Conservation (phyloP, 1,140 invertebrate species). For the Brachionus calyciflorus region DNA sequence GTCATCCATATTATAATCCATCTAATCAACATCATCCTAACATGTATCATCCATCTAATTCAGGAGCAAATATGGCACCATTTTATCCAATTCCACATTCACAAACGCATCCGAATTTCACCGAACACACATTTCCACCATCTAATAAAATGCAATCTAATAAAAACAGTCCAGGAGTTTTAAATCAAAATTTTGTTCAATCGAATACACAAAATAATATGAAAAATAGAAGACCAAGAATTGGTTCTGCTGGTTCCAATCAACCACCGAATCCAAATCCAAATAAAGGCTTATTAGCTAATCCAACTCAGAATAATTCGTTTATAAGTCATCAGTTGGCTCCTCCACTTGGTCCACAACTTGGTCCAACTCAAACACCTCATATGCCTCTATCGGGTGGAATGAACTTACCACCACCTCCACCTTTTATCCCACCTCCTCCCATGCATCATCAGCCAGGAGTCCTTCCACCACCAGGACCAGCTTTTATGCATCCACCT, state of each 20-base stretch:
- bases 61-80: not conserved
- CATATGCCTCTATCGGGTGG: not conserved
- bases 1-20: constrained; percentile 16
- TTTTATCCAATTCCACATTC: constrained; percentile 31
- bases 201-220: not conserved
- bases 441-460: constrained; percentile 8
- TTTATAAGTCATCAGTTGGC: constrained; percentile 28
- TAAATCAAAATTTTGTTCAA: not conserved
- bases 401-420: constrained; percentile 15
- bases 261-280: not conserved
- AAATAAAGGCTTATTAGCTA: not conserved
- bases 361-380: constrained; percentile 8
- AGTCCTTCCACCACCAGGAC: constrained; percentile 3
- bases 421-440: not conserved
- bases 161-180: constrained; percentile 4
- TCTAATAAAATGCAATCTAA: not conserved
- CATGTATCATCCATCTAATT: not conserved
- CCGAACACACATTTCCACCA: constrained; percentile 9
- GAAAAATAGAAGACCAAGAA: not conserved
- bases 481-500: constrained; percentile 16
- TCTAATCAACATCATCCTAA: not conserved
- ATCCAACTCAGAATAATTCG: not conserved
- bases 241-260: not conserved
- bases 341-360: constrained; percentile 11
- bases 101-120: constrained; percentile 35